Percentiles rank a stretch among this genome's conserved stretches.
These are phyloP conservation scores for Teinopalpus imperialis DNA, from an alignment of 2,888 invertebrate species.

Conservation along the genomic window DNA sequence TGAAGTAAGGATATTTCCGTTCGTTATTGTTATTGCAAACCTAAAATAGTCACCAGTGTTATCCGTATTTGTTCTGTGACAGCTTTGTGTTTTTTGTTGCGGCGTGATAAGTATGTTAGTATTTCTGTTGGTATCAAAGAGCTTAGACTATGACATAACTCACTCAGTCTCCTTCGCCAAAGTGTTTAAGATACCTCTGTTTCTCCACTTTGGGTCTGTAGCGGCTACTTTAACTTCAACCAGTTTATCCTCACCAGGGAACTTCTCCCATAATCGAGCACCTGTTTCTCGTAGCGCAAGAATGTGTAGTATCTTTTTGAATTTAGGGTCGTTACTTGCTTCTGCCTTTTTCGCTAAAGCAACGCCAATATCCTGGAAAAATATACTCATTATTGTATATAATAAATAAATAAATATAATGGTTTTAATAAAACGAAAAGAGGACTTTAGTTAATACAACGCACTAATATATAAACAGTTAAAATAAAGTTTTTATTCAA, in stretches of 20 bases:
- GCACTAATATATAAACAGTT: too few species aligned
- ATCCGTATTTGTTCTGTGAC: too few species aligned
- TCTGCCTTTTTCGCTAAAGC: slow-evolving; percentile 65
- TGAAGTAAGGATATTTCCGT: too few species aligned
- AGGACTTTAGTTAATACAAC: too few species aligned
- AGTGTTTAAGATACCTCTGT: slow-evolving; percentile 84
- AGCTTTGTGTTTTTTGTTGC: too few species aligned
- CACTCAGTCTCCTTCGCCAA: slow-evolving; percentile 84
- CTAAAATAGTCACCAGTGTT: too few species aligned
- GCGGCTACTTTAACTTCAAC: slow-evolving; percentile 85
- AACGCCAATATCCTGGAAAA: slow-evolving; percentile 47
- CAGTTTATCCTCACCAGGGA: slow-evolving; percentile 75
- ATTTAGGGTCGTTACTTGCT: slow-evolving; percentile 82
- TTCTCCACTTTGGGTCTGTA: slow-evolving; percentile 84
- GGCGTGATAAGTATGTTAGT: too few species aligned
- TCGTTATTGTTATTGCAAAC: too few species aligned
- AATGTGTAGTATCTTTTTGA: slow-evolving; percentile 84
- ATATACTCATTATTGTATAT: slow-evolving; percentile 31
- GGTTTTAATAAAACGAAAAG: too few species aligned
- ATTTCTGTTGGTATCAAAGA: too few species aligned
- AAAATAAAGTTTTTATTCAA: too few species aligned
- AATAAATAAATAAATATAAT: slow-evolving; percentile 27
- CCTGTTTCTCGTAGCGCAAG: slow-evolving; percentile 80
- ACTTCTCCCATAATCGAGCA: slow-evolving; percentile 80
- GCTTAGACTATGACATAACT: too few species aligned